Base-by-base conservation (phyloP, 2,797 vertebrate species). In the Phylloscopus collybita region DNA sequence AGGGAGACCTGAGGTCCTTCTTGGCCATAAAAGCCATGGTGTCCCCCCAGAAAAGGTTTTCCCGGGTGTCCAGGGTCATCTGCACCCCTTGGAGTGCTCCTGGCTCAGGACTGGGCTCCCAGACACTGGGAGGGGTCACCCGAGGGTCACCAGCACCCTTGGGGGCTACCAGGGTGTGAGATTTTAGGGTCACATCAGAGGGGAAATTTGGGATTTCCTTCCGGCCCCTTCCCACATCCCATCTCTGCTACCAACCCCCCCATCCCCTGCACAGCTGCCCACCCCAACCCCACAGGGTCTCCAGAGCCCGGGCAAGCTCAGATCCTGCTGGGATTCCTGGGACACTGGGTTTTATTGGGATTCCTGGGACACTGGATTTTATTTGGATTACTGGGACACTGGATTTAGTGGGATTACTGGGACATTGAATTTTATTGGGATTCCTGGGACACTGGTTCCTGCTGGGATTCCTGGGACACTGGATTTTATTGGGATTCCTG, bases 231-330 rank as follows among this genome's bases (percentile, higher is more conserved):
- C 11, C 13, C 36, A 11, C 20, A 26, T 29, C 45, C 45, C 65
- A 27, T 5, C 27, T 22, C 23, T 25, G 10, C 45, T 8, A 1
- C 15, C 12, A 70, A 2, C 16, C 22, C 45, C 54, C 26, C 23
- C 14, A 1, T 6, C 14, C 36, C 32, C 29, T 38, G 34, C 27
- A n/a, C 61, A 51, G 29, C 14, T 38, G 19, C 50, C 47, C 60
- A 23, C 3, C 64, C 27, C 73, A 38, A 0, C 3, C 29, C 61
- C 76, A 18, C 0, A 2, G 44, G 32, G 18, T 19, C 16, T 13
- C 22, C 5, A 11, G 44, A 16, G 6, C 23, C 60, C 51, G 7
- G 0, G 29, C 4, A 22, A 36, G 3, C 56, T 53, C 1, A 0
- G 18, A 8, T 47, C 65, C 61, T 70, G 16, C 36, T 40, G 38